Conservation (phyloP, 2,797 vertebrate genomes). For the Gadopsis bispinosus region DNA sequence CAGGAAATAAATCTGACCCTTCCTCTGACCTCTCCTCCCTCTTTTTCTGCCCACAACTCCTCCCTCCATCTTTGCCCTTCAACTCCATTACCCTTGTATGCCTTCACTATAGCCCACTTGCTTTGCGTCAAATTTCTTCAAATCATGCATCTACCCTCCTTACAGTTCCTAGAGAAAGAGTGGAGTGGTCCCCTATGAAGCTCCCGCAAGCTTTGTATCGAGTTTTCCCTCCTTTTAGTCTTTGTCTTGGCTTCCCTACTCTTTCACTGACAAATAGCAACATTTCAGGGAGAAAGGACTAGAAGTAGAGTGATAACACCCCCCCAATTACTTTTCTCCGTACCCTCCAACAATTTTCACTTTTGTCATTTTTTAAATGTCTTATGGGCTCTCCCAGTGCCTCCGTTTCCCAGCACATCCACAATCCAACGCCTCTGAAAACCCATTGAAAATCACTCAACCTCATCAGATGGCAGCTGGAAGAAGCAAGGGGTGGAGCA, state of each 20-base stretch:
- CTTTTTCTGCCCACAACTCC: conserved; percentile 46
- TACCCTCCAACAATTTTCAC: conserved; percentile 30
- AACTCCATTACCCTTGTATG: conserved; percentile 52
- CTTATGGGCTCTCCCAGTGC: conserved; percentile 54
- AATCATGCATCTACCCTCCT: conserved; percentile 32
- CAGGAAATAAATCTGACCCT: conserved; percentile 81
- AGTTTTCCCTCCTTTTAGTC: conserved; percentile 27
- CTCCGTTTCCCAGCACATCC: conserved; percentile 71
- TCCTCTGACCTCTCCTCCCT: conserved; percentile 67
- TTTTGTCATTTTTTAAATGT: conserved; percentile 60
- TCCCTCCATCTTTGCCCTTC: conserved; percentile 68
- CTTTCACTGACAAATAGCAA: conserved; percentile 37
- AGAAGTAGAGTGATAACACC: conserved; percentile 20
- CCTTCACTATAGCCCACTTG: conserved; percentile 48
- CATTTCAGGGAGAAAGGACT: conserved; percentile 18
- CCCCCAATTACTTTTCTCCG: neutral
- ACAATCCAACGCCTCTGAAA: conserved; percentile 54
- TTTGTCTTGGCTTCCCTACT: conserved; percentile 34
- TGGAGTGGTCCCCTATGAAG: conserved; percentile 22
- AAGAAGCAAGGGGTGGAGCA: conserved; percentile 77
- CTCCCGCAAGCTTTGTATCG: conserved; percentile 14
- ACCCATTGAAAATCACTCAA: conserved; percentile 80
- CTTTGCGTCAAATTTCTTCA: conserved; percentile 45
- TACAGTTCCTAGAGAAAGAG: conserved; percentile 15
- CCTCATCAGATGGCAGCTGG: conserved; percentile 83